These are phyloP conservation scores for Cepphus grylle DNA, from an alignment of 2,113 vertebrate species.

Conservation along the genomic window DNA sequence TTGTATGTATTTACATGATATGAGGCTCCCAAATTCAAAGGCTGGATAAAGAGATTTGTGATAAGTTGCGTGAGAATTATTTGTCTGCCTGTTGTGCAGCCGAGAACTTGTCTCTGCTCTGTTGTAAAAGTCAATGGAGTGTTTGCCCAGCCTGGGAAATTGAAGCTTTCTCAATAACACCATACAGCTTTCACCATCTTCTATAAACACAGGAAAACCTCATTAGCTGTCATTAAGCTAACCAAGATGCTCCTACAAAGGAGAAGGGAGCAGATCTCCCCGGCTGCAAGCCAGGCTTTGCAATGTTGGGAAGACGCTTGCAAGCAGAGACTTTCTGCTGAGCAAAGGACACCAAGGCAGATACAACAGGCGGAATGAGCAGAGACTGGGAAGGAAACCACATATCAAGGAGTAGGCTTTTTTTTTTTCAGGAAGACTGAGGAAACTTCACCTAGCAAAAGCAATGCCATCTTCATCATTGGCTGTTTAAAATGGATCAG, in stretches of 20 bases:
- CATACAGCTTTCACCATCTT: neutral
- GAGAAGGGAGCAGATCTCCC: neutral
- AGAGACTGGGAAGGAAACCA: neutral
- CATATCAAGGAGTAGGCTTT: accelerated
- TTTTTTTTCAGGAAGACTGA: neutral
- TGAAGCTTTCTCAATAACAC: neutral
- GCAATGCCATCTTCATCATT: neutral
- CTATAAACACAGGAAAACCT: neutral
- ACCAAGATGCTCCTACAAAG: accelerated
- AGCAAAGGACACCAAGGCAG: neutral
- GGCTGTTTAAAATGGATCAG: neutral
- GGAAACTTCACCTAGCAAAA: neutral
- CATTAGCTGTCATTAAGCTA: neutral
- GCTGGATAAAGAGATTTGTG: neutral
- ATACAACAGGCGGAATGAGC: neutral
- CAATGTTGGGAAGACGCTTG: neutral
- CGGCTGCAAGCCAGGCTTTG: neutral
- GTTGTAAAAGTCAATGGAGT: neutral
- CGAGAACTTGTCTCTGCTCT: neutral
- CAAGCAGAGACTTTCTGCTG: neutral
- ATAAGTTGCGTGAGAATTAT: neutral
- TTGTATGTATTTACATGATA: neutral
- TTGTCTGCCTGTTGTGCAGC: neutral
- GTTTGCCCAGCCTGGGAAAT: neutral
- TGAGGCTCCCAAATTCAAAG: neutral